These are phyloP conservation scores for Hemitrygon akajei DNA, from an alignment of 2,797 vertebrate genomes.

Conservation along the genomic window DNA sequence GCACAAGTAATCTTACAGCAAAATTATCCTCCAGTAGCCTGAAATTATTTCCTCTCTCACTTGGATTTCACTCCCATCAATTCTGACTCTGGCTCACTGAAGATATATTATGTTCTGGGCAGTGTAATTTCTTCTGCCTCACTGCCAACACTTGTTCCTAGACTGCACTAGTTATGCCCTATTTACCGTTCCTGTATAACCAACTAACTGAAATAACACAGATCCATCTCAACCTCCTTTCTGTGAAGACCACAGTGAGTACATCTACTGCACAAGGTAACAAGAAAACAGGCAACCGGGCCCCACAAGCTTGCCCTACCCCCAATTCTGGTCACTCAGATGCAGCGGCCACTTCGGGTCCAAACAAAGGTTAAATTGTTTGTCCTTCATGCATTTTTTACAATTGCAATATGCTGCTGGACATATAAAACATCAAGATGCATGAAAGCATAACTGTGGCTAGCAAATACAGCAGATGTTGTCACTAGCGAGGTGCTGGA, in stretches of 20 bases:
- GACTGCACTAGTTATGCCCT: background rate
- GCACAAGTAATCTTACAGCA: background rate
- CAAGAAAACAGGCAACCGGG: no score
- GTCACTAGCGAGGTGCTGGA: no score
- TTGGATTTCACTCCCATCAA: background rate
- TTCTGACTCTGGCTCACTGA: background rate
- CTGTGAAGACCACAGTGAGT: background rate
- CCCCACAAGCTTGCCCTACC: no score
- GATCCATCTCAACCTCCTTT: background rate
- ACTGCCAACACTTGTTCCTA: background rate
- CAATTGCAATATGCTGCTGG: no score
- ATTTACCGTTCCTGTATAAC: background rate
- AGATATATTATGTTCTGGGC: background rate
- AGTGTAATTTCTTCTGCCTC: background rate
- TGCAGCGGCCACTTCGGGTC: no score
- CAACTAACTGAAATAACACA: background rate
- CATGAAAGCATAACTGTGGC: no score
- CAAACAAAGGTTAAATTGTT: no score
- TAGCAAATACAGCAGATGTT: no score
- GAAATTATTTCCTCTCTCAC: background rate
- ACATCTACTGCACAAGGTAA: no score
- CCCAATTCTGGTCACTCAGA: no score
- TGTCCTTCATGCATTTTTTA: no score
- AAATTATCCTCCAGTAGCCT: background rate
- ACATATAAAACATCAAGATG: no score